Conservation (phyloP, 1,140 invertebrate species). For the Holotrichia oblita region DNA sequence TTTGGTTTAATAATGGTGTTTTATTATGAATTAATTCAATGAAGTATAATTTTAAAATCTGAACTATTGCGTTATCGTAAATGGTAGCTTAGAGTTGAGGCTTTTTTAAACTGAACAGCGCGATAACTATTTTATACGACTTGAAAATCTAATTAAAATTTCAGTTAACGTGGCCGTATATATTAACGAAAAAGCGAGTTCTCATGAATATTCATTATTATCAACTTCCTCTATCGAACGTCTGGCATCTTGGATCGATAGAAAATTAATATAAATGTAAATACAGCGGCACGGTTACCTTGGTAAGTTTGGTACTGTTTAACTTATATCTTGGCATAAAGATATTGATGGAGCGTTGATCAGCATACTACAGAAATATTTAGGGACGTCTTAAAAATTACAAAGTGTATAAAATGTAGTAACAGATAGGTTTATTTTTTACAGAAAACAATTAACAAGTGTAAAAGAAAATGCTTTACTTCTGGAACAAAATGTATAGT, state of each 20-base stretch:
- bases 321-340: not conserved
- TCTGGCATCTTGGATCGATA: constrained; percentile 31
- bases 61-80: no score
- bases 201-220: constrained; percentile 44
- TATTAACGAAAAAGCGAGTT: not conserved
- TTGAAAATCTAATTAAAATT: constrained; percentile 21
- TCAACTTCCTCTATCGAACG: not conserved
- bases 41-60: no score
- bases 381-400: not conserved
- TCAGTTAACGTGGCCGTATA: not conserved
- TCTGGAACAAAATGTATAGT: no score
- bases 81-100: no score
- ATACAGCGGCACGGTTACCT: constrained; percentile 16
- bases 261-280: constrained; percentile 46
- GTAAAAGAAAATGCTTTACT: no score
- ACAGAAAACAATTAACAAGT: no score
- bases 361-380: not conserved
- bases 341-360: not conserved
- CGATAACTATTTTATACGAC: not conserved
- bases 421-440: not conserved
- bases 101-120: no score
- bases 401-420: not conserved
- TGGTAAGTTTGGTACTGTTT: not conserved
- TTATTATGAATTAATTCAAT: no score
- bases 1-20: no score